Base-by-base conservation (phyloP, 2,888 invertebrate genomes). In the Cetonia aurata region DNA sequence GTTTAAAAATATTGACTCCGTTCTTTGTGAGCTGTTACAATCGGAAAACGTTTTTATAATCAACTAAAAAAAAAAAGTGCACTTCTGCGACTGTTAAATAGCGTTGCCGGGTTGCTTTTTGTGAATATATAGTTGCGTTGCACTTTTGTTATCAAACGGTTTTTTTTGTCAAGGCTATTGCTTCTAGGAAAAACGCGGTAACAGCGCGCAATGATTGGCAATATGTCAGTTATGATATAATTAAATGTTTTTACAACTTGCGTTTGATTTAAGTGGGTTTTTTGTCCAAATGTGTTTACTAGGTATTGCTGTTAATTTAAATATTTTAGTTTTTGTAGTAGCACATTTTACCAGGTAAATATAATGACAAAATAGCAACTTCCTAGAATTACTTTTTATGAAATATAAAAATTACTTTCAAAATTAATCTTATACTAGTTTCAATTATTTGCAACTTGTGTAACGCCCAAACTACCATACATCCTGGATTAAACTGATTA, bases 171-270 rank as follows among this genome's bases (percentile, higher is more conserved):
- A 41, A 17, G 15, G 41, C 42, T 6, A 19, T 15, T 17, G 42
- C 15, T 57, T 57, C 57, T 41, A 17, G 6, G 57, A 57, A 57
- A 12, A 1, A 0, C 2, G 13, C 15, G 3, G 41, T 13, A 57
- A 17, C 12, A 19, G 25, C 17, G 15, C 4, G 13, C 17, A 50
- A 13, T 41, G 19, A 57, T 12, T 33, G n/a, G 17, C 41, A 17
- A 42, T 19, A 12, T 37, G 41, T 57, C 57, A 57, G 41, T 57
- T 42, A 57, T 17, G n/a, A n/a, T n/a, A n/a, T 56, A 56, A 56
- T 56, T 56, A n/a, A 12, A 57, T 42, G 10, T 10, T 42, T 57
- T 57, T 17, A 42, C 42, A 19, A 17, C 17, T 15, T 15, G 19
- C 9, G 57, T 41, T 57, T 17, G 12, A 17, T 15, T 42, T 57